Evolutionary conservation across 2,113 vertebrate genomes (phyloP).

Genomic region (Catharus minimus): DNA sequence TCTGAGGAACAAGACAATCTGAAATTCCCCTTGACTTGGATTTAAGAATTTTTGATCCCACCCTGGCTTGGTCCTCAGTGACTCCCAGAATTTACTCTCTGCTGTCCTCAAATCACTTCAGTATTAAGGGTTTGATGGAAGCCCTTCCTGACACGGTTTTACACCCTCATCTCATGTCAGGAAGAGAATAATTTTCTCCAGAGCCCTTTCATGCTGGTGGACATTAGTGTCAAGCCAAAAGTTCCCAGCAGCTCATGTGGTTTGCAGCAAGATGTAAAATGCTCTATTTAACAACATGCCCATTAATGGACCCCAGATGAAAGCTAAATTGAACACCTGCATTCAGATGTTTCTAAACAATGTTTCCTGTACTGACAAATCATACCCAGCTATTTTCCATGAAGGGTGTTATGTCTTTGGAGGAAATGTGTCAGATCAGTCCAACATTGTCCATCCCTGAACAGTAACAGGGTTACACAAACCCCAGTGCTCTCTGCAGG

Average conservation of each 20-base stretch:
- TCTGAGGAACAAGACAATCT: not conserved
- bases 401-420: not conserved
- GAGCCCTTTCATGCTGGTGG: not conserved
- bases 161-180: not conserved
- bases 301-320: not conserved
- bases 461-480: not conserved
- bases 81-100: not conserved
- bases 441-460: not conserved
- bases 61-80: not conserved
- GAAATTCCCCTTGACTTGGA: not conserved
- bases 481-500: fast-evolving
- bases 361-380: not conserved
- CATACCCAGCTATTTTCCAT: constrained; percentile 19
- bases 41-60: not conserved
- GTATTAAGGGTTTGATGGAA: not conserved
- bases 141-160: not conserved
- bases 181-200: not conserved
- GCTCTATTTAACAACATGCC: not conserved
- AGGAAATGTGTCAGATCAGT: not conserved
- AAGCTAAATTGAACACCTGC: constrained; percentile 38
- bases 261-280: constrained; percentile 26
- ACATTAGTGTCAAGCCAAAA: not conserved
- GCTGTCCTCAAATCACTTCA: not conserved
- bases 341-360: not conserved
- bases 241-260: not conserved